phyloP scores from a whole-genome alignment of 1,140 invertebrate species.

The Lepidurus couesii region DNA sequence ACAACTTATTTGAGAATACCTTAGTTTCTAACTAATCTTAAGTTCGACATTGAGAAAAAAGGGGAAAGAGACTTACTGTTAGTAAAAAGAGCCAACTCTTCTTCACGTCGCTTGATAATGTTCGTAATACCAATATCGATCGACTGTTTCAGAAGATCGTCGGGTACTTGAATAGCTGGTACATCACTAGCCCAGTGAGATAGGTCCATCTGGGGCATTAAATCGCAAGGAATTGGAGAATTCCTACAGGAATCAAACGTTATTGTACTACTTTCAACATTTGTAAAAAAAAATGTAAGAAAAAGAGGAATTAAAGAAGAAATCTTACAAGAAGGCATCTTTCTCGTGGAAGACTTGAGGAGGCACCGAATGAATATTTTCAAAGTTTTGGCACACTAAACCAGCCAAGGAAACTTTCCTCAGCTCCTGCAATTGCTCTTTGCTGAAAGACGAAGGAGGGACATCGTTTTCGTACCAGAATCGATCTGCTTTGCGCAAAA shows the following conservation, averaged over 20 bases:
- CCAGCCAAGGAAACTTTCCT: conserved; percentile 51
- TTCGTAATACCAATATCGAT: conserved; percentile 30
- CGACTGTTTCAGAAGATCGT: conserved; percentile 31
- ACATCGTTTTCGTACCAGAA: conserved; percentile 55
- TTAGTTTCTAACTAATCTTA: neutral
- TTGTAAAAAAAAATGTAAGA: neutral
- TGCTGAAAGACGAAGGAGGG: conserved; percentile 48
- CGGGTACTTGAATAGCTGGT: conserved; percentile 36
- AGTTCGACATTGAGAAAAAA: conserved; percentile 12
- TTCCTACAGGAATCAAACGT: conserved; percentile 28
- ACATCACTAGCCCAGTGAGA: conserved; percentile 38
- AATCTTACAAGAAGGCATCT: conserved; percentile 35
- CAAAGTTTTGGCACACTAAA: conserved; percentile 55
- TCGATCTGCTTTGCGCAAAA: conserved; percentile 46
- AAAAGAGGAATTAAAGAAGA: neutral
- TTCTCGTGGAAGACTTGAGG: conserved; percentile 35
- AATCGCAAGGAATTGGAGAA: conserved; percentile 38
- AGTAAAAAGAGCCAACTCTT: conserved; percentile 30
- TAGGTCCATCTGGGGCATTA: conserved; percentile 39
- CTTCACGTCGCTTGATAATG: conserved; percentile 25
- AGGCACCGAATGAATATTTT: conserved; percentile 33
- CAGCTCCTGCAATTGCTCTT: conserved; percentile 54
- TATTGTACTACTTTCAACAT: conserved; percentile 13
- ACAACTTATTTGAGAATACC: neutral
- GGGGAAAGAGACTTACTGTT: conserved; percentile 30